Base-by-base conservation (phyloP, 2,113 vertebrate genomes). In the Propithecus coquereli region DNA sequence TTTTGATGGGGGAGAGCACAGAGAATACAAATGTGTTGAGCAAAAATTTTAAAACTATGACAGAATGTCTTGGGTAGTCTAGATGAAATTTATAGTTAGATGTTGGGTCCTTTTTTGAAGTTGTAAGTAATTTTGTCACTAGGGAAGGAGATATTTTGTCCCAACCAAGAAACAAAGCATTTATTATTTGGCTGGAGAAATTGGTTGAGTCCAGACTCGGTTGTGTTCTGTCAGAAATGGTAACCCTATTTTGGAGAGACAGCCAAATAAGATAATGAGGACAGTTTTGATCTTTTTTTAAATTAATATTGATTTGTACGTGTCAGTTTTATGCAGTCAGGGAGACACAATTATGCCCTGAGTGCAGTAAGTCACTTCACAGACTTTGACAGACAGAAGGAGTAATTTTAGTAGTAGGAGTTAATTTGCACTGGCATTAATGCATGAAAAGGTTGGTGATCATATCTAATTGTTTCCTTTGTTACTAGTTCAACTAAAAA, bases 301-400 rank as follows among this genome's bases (percentile, higher is more conserved):
- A 96, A 98, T 98, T 97, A 97, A 93, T 96, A 96, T 91, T 97
- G 96, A 98, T 95, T 96, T 98, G 95, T 95, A 77, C 79, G 13
- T 95, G 92, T 96, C 96, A 97, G 87, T 90, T 98, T 96, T 93
- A 81, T 77, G 57, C 65, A 95, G 80, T 50, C 88, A 96, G 9
- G 25, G 71, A 96, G 95, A 91, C 37, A 91, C 76, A 85, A n/a
- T 96, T 97, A 91, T 94, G 90, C 84, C 70, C 54, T 77, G 63
- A 94, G 87, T 96, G 76, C 47, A 93, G 27, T 87, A 97, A 98
- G 95, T 97, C 91, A 95, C 79, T 96, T 91, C 80, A 77, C 57
- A 80, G 37, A 81, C 96, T 97, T 95, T 98, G 97, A 98, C 95
- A 97, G 90, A 96, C 79, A 97, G 74, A 92, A 94, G 79, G 91